These are phyloP conservation scores for Iguana delicatissima DNA, from an alignment of 2,797 vertebrate species.

Conservation along the genomic window DNA sequence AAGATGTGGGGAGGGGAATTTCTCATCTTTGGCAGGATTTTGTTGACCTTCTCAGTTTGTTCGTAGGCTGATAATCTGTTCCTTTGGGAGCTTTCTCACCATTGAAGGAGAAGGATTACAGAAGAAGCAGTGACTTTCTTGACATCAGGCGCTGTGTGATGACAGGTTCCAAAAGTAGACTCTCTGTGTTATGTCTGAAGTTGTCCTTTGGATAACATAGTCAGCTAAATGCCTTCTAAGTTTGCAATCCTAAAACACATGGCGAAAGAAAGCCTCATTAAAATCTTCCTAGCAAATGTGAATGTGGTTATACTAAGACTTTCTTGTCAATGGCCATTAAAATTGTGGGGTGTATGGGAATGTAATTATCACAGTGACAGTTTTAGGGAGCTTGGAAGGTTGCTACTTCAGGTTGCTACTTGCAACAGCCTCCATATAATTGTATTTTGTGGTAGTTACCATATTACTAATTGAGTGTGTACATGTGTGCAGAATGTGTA, in stretches of 20 bases:
- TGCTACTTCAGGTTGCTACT: not conserved
- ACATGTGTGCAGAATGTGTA: no score
- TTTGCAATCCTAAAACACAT: not conserved
- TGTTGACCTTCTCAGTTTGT: not conserved
- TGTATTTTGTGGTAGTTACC: not conserved
- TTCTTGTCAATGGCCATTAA: not conserved
- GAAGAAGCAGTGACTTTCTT: conserved; percentile 4
- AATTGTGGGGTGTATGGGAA: not conserved
- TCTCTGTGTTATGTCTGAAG: not conserved
- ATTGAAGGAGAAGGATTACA: not conserved
- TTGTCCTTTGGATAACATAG: not conserved
- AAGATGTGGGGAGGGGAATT: not conserved
- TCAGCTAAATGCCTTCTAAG: not conserved
- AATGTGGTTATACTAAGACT: not conserved
- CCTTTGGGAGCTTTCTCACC: not conserved
- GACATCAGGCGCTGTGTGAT: not conserved
- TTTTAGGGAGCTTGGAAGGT: no score
- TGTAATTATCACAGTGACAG: not conserved
- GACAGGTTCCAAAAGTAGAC: not conserved
- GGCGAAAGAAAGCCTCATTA: not conserved
- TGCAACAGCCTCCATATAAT: not conserved
- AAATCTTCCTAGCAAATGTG: not conserved
- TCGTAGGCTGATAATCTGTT: conserved; percentile 4
- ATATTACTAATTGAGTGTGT: no score
- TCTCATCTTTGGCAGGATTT: not conserved